A percentile compares a stretch with the other conserved stretches of the same genome.
These are phyloP conservation scores for Gulo gulo DNA, from an alignment of 2,113 vertebrate species.

Conservation along the genomic window DNA sequence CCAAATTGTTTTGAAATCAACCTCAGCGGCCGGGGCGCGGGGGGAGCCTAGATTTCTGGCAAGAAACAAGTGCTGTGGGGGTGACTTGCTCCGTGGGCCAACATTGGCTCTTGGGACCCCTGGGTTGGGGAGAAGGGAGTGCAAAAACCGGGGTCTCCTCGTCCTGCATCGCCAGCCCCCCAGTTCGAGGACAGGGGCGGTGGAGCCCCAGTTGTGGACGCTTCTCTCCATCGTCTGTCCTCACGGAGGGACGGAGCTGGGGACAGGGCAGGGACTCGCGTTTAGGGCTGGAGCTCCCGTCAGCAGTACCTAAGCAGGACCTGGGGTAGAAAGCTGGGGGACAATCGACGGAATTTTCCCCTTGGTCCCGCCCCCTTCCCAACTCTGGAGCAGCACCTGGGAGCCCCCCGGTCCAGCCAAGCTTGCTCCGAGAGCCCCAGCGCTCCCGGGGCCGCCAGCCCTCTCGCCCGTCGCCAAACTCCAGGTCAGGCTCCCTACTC, in stretches of 20 bases:
- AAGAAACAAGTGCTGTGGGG: neutral
- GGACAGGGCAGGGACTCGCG: neutral
- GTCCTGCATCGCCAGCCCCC: neutral
- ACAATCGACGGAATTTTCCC: accelerated
- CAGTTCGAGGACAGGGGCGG: neutral
- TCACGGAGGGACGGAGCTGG: neutral
- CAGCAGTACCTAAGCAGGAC: too few species aligned
- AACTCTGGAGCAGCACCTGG: too few species aligned
- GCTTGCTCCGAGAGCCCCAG: accelerated
- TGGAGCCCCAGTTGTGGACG: neutral
- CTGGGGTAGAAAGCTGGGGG: neutral
- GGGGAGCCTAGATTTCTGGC: neutral
- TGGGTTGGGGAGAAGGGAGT: too few species aligned
- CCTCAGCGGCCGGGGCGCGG: neutral
- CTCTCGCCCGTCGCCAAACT: accelerated
- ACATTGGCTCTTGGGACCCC: neutral
- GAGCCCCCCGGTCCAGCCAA: accelerated
- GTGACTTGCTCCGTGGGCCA: too few species aligned
- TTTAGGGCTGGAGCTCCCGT: too few species aligned
- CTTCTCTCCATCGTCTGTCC: too few species aligned
- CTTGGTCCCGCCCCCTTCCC: neutral
- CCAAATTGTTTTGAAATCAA: too few species aligned
- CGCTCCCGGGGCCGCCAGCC: accelerated
- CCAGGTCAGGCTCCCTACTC: neutral
- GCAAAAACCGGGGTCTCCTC: accelerated